These are phyloP conservation scores for Cydia strobilella DNA, from an alignment of 1,140 invertebrate genomes.

Conservation along the genomic window DNA sequence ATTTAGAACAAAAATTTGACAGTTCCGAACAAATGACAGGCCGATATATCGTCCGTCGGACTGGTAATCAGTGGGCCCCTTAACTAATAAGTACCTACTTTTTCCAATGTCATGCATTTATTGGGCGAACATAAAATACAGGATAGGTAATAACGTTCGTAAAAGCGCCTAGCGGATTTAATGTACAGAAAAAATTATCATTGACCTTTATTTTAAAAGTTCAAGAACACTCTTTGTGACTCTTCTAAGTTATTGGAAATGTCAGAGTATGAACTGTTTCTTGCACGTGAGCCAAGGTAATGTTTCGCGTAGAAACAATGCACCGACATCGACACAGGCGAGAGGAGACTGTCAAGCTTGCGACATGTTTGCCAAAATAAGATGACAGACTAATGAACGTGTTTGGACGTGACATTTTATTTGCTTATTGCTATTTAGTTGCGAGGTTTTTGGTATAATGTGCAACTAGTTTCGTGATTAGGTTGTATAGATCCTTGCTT, in stretches of 20 bases:
- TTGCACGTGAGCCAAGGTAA: constrained; percentile 23
- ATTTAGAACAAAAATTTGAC: no score
- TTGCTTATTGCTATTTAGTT: constrained; percentile 16
- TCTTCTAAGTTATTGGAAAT: constrained; percentile 29
- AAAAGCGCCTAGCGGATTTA: constrained; percentile 26
- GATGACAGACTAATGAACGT: constrained; percentile 17
- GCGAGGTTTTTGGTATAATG: constrained; percentile 4
- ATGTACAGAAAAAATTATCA: constrained; percentile 2
- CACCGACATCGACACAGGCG: background rate
- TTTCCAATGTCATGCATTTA: constrained; percentile 19
- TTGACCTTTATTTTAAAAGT: constrained; percentile 31
- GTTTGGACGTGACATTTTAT: constrained; percentile 14
- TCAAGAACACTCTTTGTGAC: constrained; percentile 23
- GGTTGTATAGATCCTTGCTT: background rate
- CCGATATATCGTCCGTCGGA: no score
- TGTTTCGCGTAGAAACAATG: constrained; percentile 18
- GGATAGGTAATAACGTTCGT: constrained; percentile 19
- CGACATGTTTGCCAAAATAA: constrained; percentile 11
- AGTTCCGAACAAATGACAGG: no score
- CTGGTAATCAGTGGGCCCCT: no score
- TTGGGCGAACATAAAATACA: constrained; percentile 16
- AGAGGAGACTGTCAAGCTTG: constrained; percentile 12
- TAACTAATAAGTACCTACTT: background rate
- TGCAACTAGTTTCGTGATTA: background rate
- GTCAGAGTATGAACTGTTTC: constrained; percentile 30